phyloP scores from a whole-genome alignment of 2,888 invertebrate species.

The Chrysodeixis includens region DNA sequence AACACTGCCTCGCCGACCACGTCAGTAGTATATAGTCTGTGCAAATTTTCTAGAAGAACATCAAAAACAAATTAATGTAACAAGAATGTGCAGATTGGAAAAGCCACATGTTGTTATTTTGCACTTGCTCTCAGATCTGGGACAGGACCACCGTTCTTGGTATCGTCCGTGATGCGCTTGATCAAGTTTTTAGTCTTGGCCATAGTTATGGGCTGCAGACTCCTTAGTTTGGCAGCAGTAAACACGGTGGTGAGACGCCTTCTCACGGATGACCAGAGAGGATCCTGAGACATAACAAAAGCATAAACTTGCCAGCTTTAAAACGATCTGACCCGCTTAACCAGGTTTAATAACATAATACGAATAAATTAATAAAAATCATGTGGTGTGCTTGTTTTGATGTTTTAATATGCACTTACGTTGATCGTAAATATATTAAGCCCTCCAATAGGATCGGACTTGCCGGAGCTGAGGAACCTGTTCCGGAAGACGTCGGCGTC shows the following conservation, averaged over 20 bases:
- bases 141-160: conserved; percentile 25
- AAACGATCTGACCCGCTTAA: too few relatives aligned
- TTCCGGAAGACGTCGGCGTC: conserved; percentile 73
- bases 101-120: too few relatives aligned
- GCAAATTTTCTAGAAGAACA: conserved; percentile 52
- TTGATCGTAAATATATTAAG: conserved; percentile 71
- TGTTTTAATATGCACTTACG: conserved; percentile 56
- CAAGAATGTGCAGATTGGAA: too few relatives aligned
- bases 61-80: too few relatives aligned
- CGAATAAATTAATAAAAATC: too few relatives aligned
- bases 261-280: conserved; percentile 62
- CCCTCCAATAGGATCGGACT: conserved; percentile 69
- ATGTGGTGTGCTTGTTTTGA: too few relatives aligned
- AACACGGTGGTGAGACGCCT: conserved; percentile 60
- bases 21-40: conserved; percentile 70
- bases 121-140: conserved; percentile 27
- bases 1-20: conserved; percentile 70
- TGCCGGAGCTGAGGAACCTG: conserved; percentile 67
- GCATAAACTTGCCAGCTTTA: too few relatives aligned
- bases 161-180: conserved; percentile 33
- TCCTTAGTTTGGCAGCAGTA: conserved; percentile 57
- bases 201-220: neutral
- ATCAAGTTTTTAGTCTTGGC: conserved; percentile 37
- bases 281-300: too few relatives aligned
- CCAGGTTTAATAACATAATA: too few relatives aligned